Conservation (phyloP, 1,140 invertebrate species). For the Heliothis virescens region DNA sequence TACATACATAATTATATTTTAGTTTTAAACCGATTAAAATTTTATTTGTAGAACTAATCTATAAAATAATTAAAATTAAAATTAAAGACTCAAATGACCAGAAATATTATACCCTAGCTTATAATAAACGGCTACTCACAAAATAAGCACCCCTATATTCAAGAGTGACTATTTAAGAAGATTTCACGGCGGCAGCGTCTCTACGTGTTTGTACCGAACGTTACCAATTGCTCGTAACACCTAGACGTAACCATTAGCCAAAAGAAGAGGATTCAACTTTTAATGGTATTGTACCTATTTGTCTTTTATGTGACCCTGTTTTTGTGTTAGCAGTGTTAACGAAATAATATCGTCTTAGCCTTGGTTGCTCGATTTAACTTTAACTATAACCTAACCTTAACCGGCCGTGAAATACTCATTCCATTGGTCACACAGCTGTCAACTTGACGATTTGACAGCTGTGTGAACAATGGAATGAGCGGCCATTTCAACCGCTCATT, state of each 20-base stretch:
- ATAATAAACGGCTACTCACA: background rate
- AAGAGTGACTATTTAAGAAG: conserved; percentile 37
- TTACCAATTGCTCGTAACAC: conserved; percentile 29
- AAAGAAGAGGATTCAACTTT: conserved; percentile 14
- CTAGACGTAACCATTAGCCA: background rate
- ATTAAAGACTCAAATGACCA: no score
- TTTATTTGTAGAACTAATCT: no score
- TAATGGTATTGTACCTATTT: background rate
- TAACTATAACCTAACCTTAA: no score
- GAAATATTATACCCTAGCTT: background rate
- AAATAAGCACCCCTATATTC: conserved; percentile 19
- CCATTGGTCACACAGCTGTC: no score
- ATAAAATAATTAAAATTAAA: no score
- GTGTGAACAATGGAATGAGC: no score
- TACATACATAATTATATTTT: no score
- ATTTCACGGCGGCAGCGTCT: conserved; percentile 18
- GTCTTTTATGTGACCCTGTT: background rate
- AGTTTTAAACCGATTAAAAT: no score
- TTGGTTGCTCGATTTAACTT: no score
- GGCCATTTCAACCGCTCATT: no score
- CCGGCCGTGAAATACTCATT: no score
- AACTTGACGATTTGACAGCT: no score
- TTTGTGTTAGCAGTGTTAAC: background rate
- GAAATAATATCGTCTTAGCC: background rate
- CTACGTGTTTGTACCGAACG: conserved; percentile 39